Evolutionary conservation across 1,140 invertebrate species (phyloP).

Genomic region (Bombus affinis): DNA sequence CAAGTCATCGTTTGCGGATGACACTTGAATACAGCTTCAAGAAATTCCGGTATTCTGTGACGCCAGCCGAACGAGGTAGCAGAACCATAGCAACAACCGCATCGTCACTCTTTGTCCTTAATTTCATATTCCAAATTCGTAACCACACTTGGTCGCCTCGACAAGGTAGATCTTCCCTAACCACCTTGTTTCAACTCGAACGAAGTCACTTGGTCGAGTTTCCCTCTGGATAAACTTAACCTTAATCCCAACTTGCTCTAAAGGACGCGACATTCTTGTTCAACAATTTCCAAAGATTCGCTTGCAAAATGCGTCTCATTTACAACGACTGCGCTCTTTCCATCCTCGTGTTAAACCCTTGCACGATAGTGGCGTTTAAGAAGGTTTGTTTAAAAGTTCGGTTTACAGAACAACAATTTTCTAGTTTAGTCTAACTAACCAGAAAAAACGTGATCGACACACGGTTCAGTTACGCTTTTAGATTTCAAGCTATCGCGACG

Average conservation of each 20-base stretch:
- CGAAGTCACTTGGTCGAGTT: conserved; percentile 6
- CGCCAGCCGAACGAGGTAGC: neutral
- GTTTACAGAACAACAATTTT: neutral
- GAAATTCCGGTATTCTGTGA: neutral
- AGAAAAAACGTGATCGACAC: neutral
- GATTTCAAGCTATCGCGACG: too few relatives aligned
- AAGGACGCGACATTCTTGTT: neutral
- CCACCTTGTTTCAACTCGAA: conserved; percentile 7
- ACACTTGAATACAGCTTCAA: neutral
- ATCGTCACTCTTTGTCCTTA: neutral
- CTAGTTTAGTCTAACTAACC: neutral
- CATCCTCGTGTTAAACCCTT: neutral
- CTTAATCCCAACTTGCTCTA: neutral
- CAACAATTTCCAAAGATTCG: neutral
- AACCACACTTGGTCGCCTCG: neutral
- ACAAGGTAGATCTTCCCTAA: neutral
- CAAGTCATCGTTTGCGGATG: neutral
- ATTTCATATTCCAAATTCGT: conserved; percentile 1
- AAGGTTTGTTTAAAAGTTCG: neutral
- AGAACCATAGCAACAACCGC: neutral
- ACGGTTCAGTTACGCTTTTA: too few relatives aligned
- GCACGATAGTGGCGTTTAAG: neutral
- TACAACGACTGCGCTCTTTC: neutral
- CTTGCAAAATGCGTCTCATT: neutral
- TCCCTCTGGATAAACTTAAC: neutral